A percentile compares a stretch with the other conserved stretches of the same genome.
phyloP scores from a whole-genome alignment of 2,797 vertebrate genomes.

The Hipposideros larvatus region DNA sequence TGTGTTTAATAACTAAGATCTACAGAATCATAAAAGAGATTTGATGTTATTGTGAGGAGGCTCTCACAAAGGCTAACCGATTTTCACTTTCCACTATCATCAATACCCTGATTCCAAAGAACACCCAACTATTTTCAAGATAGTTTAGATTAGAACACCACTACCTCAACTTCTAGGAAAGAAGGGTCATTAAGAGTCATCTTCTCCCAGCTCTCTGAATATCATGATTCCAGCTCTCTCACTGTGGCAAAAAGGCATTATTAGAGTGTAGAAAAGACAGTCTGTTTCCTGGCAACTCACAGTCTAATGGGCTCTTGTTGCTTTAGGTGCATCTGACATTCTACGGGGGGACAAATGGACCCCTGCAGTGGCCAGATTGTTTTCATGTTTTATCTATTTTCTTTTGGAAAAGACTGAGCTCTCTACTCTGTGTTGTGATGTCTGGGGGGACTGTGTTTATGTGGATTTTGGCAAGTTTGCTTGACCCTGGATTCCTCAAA shows the following conservation, averaged over 20 bases:
- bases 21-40: neutral
- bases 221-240: neutral
- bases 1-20: neutral
- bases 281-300: slow-evolving; percentile 60
- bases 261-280: neutral
- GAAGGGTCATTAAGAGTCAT: neutral
- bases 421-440: slow-evolving; percentile 79
- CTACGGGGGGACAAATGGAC: slow-evolving; percentile 30
- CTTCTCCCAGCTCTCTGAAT: neutral
- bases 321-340: slow-evolving; percentile 77
- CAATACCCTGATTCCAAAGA: neutral
- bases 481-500: slow-evolving; percentile 78
- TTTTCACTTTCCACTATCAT: neutral
- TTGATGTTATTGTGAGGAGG: neutral
- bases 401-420: slow-evolving; percentile 70
- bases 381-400: slow-evolving; percentile 80
- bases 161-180: neutral
- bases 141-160: neutral
- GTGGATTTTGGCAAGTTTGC: slow-evolving; percentile 78
- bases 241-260: neutral
- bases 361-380: slow-evolving; percentile 77
- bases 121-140: neutral
- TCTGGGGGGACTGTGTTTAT: slow-evolving; percentile 74
- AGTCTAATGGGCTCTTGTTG: slow-evolving; percentile 69
- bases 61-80: neutral